A percentile compares a stretch with the other conserved stretches of the same genome.
These are phyloP conservation scores for Magallana nippona DNA, from an alignment of 2,888 invertebrate species.

Conservation along the genomic window DNA sequence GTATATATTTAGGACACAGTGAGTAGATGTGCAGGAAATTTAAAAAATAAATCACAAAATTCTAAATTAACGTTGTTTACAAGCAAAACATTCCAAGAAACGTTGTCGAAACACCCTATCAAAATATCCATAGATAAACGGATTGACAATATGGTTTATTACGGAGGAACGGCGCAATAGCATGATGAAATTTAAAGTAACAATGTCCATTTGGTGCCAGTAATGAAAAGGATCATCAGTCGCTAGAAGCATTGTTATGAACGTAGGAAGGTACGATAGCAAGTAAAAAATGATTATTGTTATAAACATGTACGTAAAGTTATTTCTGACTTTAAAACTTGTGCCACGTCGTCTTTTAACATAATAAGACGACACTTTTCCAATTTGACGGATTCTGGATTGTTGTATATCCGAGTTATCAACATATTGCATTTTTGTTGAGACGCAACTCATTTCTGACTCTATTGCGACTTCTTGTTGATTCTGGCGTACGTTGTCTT, in stretches of 20 bases:
- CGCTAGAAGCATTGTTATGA: background rate
- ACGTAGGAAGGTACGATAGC: background rate
- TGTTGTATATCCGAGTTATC: no score
- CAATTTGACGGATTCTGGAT: no score
- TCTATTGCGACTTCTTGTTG: no score
- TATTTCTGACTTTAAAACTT: background rate
- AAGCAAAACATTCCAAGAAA: background rate
- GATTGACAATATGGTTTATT: conserved; percentile 11
- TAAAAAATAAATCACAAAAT: no score
- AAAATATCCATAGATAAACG: conserved; percentile 13
- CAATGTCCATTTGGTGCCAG: background rate
- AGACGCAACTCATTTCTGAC: no score
- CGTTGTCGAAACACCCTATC: background rate
- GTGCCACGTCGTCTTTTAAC: background rate
- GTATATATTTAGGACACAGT: no score
- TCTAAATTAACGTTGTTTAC: no score
- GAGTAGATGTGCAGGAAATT: no score
- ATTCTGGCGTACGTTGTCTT: no score
- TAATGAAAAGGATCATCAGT: background rate
- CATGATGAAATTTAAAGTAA: background rate
- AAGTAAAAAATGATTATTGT: background rate
- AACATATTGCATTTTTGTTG: no score
- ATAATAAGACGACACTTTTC: no score
- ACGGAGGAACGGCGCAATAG: background rate
- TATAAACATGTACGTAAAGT: conserved; percentile 24